Conservation (phyloP, 1,140 invertebrate species). For the Drosophila varians region DNA sequence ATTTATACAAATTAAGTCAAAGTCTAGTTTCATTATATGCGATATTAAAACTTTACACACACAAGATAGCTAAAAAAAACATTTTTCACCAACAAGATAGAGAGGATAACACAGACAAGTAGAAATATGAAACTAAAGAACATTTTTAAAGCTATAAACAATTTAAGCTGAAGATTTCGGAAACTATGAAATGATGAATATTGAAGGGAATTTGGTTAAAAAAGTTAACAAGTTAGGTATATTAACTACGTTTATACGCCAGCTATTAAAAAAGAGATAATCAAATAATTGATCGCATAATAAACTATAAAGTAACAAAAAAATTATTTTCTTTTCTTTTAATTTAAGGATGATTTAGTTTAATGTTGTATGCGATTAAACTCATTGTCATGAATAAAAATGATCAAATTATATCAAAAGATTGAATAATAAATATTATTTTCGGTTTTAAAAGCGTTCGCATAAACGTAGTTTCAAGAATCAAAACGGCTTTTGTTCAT, state of each 20-base stretch:
- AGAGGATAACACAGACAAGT: slow-evolving; percentile 32
- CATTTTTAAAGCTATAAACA: slow-evolving; percentile 72
- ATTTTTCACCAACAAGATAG: slow-evolving; percentile 45
- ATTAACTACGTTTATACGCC: slow-evolving; percentile 24
- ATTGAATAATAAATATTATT: too few species aligned
- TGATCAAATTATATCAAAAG: too few species aligned
- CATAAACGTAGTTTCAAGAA: slow-evolving; percentile 25
- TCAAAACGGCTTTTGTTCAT: not conserved
- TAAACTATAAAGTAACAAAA: too few species aligned
- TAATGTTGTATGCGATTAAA: too few species aligned
- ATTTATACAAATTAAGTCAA: slow-evolving; percentile 41
- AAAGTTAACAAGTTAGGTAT: not conserved
- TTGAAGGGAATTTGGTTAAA: not conserved
- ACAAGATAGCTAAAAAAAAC: slow-evolving; percentile 68
- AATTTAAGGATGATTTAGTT: too few species aligned
- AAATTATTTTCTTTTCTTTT: not conserved
- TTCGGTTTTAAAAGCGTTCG: too few species aligned
- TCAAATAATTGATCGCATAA: too few species aligned
- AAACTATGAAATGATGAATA: slow-evolving; percentile 29
- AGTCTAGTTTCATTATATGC: slow-evolving; percentile 47
- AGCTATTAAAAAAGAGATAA: too few species aligned
- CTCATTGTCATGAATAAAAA: too few species aligned
- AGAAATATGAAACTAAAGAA: slow-evolving; percentile 47
- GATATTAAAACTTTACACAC: slow-evolving; percentile 70
- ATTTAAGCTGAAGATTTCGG: slow-evolving; percentile 43